A percentile compares a stretch with the other conserved stretches of the same genome.
These are phyloP conservation scores for Hypotaenidia philippensis DNA, from an alignment of 2,797 vertebrate genomes.

Conservation along the genomic window DNA sequence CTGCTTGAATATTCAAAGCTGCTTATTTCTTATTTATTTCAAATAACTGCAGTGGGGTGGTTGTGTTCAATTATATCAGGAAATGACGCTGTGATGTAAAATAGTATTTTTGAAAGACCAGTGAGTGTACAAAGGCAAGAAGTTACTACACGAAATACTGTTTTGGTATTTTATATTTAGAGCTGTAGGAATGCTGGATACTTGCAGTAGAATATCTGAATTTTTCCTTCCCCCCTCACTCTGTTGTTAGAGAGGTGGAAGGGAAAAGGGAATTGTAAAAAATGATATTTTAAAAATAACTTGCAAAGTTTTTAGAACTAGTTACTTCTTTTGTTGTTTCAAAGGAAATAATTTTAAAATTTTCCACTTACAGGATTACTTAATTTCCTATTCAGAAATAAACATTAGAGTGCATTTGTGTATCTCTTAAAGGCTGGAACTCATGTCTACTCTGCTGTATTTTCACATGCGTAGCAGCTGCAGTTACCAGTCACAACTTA, in stretches of 20 bases:
- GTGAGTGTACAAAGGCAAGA: not conserved
- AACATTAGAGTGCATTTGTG: no score
- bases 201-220: not conserved
- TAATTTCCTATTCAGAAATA: not conserved
- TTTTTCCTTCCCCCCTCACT: not conserved
- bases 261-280: not conserved
- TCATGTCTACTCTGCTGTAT: not conserved
- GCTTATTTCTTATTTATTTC: conserved; percentile 8
- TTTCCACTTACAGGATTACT: not conserved
- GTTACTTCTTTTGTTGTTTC: not conserved
- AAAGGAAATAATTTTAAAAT: not conserved
- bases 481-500: not conserved
- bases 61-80: not conserved
- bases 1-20: not conserved
- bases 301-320: not conserved
- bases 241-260: not conserved
- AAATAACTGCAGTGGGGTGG: not conserved
- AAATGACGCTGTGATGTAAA: not conserved
- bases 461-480: not conserved
- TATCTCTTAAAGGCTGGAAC: not conserved
- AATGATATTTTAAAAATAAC: not conserved
- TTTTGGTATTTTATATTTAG: not conserved
- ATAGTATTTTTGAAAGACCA: not conserved
- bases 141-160: not conserved
- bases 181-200: not conserved